Base-by-base conservation (phyloP, 2,888 invertebrate species). In the Cryptus viduatorius region DNA sequence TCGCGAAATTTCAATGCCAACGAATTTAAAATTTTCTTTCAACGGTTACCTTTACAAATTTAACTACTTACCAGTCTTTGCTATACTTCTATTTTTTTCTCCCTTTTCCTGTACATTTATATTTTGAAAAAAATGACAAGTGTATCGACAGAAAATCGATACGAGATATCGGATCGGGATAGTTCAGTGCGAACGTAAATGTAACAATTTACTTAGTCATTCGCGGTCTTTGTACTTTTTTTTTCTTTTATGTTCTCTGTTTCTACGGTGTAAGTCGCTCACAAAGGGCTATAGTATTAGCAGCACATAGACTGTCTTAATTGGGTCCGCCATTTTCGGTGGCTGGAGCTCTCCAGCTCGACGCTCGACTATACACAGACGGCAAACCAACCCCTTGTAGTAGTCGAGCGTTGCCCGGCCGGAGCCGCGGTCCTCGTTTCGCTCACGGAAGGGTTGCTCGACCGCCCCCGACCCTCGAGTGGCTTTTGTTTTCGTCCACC, bases 291-390 rank as follows among this genome's bases (percentile, higher is more conserved):
- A 65, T 50, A 69, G 67, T 77, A 81, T 81, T 73, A 89, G 87
- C 89, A 89, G 88, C 89, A 53, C 81, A 92, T 90, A 91, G 92
- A 90, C 91, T 90, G 90, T 86, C 91, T 92, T 93, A 93, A 93
- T 93, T 93, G 93, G 93, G 93, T 93, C 93, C 93, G 93, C 93
- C 93, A 93, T 93, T 93, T 93, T 93, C 93, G 91, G 90, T 90
- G 89, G 90, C 88, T 85, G 85, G 67, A 82, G 56, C 82, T 82
- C 84, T 83, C 83, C 68, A 88, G 89, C 88, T 88, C 88, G 87
- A 86, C 88, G 89, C 88, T 88, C 88, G 87, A 86, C 88, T 87
- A 86, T 86, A 79, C 80, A 84, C 87, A 68, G 37, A 73, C 42
- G 56, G 53, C 24, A 82, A 84, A 79, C 65, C 79, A n/a, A 84